Percentiles rank a stretch among this genome's conserved stretches.
Conservation (phyloP, 1,140 invertebrate species). For the Panonychus citri region DNA sequence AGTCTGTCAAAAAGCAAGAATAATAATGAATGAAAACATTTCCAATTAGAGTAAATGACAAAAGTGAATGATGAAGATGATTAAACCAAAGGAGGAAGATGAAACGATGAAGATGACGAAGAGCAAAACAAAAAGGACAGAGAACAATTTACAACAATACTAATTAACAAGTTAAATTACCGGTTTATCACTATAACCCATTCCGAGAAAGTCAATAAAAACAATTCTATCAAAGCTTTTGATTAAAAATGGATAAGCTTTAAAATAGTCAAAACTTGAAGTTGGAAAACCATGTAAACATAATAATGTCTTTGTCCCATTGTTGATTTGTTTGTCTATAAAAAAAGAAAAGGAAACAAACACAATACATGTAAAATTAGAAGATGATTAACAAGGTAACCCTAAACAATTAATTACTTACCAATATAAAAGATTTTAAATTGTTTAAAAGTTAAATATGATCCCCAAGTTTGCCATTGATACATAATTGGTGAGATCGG, state of each 20-base stretch:
- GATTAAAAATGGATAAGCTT: conserved; percentile 17
- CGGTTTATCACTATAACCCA: conserved; percentile 24
- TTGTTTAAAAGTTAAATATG: conserved; percentile 8
- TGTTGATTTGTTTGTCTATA: neutral
- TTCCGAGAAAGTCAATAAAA: conserved; percentile 21
- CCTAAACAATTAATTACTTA: conserved; percentile 3
- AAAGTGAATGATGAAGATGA: conserved; percentile 18
- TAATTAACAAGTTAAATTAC: conserved; percentile 14
- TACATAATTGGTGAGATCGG: conserved; percentile 13
- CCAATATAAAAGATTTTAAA: conserved; percentile 19
- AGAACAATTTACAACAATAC: neutral
- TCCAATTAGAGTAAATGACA: neutral
- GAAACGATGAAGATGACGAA: neutral
- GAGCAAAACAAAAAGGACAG: too few relatives aligned
- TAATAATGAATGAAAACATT: neutral
- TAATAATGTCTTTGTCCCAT: conserved; percentile 12
- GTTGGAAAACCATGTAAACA: conserved; percentile 24
- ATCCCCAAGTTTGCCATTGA: conserved; percentile 14
- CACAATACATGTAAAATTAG: neutral
- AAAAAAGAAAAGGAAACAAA: neutral
- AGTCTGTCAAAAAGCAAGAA: conserved; percentile 14
- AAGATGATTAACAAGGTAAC: neutral
- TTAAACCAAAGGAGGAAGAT: too few relatives aligned
- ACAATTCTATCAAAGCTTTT: conserved; percentile 19
- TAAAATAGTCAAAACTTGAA: conserved; percentile 21